Percentiles rank a stretch among this genome's conserved stretches.
Evolutionary conservation across 2,888 invertebrate species (phyloP).

Genomic region (Temnothorax rugatulus): DNA sequence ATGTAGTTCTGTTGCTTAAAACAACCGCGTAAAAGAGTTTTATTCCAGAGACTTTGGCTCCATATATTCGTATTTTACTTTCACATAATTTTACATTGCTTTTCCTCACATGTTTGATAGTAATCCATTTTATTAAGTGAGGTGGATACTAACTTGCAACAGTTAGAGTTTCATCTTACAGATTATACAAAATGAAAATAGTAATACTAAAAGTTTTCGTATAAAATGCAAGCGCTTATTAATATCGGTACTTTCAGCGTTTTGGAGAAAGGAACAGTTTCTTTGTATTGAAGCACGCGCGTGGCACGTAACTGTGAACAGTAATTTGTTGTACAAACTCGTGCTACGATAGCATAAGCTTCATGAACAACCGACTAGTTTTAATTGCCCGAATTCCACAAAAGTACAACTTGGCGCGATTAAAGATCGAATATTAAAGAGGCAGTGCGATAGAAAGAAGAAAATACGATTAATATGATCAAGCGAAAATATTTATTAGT

Average conservation of each 20-base stretch:
- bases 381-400: constrained; percentile 47
- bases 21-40: constrained; percentile 7
- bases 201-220: neutral
- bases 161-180: neutral
- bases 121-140: neutral
- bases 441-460: neutral
- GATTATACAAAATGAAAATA: neutral
- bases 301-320: constrained; percentile 1
- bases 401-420: constrained; percentile 25
- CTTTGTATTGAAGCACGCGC: neutral
- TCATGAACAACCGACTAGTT: constrained; percentile 33
- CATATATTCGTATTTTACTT: neutral
- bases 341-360: constrained; percentile 17
- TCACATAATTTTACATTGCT: constrained; percentile 21
- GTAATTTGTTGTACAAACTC: constrained; percentile 24
- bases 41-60: neutral
- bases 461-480: constrained; percentile 10
- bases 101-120: neutral
- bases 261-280: neutral
- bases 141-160: neutral
- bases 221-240: neutral
- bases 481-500: neutral
- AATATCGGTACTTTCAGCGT: neutral
- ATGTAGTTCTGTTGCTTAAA: constrained; percentile 14
- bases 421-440: constrained; percentile 13